Evolutionary conservation across 2,797 vertebrate genomes (phyloP).

Genomic region (Danio jaintianensis): DNA sequence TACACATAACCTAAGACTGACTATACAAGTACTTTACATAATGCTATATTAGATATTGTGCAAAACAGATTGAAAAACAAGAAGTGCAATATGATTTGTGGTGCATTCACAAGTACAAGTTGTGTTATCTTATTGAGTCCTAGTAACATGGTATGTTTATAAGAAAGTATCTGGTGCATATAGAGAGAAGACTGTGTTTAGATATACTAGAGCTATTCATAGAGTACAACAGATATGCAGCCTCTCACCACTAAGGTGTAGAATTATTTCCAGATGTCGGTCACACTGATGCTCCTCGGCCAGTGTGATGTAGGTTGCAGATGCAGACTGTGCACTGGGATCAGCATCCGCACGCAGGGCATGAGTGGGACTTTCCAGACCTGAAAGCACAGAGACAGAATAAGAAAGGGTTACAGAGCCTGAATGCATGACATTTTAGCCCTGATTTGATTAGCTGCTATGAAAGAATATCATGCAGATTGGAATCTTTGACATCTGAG

Average conservation of each 20-base stretch:
- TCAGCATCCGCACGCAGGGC: conserved; percentile 91
- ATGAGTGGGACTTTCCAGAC: conserved; percentile 94
- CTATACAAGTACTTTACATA: no score
- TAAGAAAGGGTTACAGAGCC: not conserved
- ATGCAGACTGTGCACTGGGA: conserved; percentile 90
- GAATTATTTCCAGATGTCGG: conserved; percentile 90
- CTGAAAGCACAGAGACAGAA: conserved; percentile 68
- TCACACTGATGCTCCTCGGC: conserved; percentile 91
- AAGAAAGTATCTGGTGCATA: no score
- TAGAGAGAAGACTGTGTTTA: no score
- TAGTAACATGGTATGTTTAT: no score
- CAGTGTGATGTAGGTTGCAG: conserved; percentile 91
- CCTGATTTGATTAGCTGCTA: conserved; percentile 34
- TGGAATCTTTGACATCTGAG: conserved; percentile 23
- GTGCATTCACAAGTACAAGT: no score
- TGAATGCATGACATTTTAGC: conserved; percentile 29
- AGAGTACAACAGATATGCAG: not conserved
- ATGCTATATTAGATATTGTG: no score
- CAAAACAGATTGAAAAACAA: no score
- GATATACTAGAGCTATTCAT: no score
- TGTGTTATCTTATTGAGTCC: no score
- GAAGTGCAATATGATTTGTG: no score
- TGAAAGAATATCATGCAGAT: conserved; percentile 15
- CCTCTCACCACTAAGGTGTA: conserved; percentile 90
- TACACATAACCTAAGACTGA: no score